Base-by-base conservation (phyloP, 2,113 vertebrate species). In the Myotis brandtii region DNA sequence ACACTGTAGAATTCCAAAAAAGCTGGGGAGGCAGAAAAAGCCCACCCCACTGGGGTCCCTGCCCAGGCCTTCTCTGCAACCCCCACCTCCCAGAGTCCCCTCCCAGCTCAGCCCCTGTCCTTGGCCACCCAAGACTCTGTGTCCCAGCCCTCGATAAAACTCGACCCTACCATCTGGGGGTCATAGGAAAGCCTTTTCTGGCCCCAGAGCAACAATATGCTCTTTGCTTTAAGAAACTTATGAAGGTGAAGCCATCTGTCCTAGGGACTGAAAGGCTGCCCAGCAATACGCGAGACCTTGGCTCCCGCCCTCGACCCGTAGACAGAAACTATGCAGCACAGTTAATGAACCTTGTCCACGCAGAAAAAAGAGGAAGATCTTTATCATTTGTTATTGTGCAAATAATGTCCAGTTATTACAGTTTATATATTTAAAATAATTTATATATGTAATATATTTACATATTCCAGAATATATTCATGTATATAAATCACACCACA, bases 211-310 rank as follows among this genome's bases (percentile, higher is more conserved):
- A 91, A 91, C 17, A 48, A 93, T 95, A 94, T 97, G 91, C 81
- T 93, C 66, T 96, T 92, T 94, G 79, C 76, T 34, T 32, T 88
- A 64, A 88, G 77, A 92, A 80, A 82, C 79, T 18, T 32, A 46
- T 50, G 50, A 96, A 91, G 90, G 90, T 85, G 94, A 96, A 96
- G 34, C 85, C 87, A 70, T 76, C 84, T 96, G 87, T 89, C 77
- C 27, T 77, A 67, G 67, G 92, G 43, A 70, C 64, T 75, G 86
- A 62, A 80, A 95, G 84, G 17, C 34, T 86, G 23, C 75, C 83
- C 40, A 2, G 16, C 56, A 21, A 54, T 40, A 72, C 73, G 67
- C 72, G 8, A 64, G 81, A 25, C 46, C 6, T 37, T 4, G 69
- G 27, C 16, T 3, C 23, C 56, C 0, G 1, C 48, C 66, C 18